These are phyloP conservation scores for Lytechinus pictus DNA, from an alignment of 35 echinoderm and acorn worm species.

Conservation along the genomic window DNA sequence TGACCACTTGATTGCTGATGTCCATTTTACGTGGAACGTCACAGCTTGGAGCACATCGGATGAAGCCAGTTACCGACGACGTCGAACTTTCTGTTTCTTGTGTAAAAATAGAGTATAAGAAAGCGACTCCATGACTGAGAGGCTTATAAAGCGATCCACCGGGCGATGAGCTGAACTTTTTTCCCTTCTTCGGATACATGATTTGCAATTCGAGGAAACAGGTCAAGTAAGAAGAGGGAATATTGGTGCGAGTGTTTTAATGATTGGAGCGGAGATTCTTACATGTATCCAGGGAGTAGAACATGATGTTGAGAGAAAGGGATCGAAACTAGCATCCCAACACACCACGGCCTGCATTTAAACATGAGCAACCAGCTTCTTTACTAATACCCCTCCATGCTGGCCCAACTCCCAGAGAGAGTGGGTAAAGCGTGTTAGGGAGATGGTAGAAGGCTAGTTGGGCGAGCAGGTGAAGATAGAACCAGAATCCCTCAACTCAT, in stretches of 20 bases:
- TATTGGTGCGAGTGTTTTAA: slow-evolving; percentile 8
- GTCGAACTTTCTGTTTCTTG: background rate
- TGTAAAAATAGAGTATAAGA: background rate
- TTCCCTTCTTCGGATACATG: background rate
- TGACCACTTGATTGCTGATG: background rate
- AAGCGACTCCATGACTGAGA: background rate
- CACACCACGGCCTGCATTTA: background rate
- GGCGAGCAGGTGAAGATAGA: slow-evolving; percentile 7
- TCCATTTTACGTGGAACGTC: background rate
- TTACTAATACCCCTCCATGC: background rate
- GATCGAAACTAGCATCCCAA: background rate
- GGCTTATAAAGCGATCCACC: background rate
- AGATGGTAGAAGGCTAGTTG: background rate
- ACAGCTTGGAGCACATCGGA: background rate
- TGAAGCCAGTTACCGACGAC: background rate
- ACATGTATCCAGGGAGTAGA: background rate
- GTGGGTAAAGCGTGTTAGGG: background rate
- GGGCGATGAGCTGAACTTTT: slow-evolving; percentile 9
- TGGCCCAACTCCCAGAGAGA: background rate
- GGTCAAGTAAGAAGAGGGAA: slow-evolving; percentile 1
- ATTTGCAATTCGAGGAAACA: background rate
- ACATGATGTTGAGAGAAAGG: background rate
- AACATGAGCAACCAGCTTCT: background rate
- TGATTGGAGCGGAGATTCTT: background rate
- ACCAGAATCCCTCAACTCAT: background rate